phyloP scores from a whole-genome alignment of 1,140 invertebrate genomes.

The Mycetomoellerius zeteki region DNA sequence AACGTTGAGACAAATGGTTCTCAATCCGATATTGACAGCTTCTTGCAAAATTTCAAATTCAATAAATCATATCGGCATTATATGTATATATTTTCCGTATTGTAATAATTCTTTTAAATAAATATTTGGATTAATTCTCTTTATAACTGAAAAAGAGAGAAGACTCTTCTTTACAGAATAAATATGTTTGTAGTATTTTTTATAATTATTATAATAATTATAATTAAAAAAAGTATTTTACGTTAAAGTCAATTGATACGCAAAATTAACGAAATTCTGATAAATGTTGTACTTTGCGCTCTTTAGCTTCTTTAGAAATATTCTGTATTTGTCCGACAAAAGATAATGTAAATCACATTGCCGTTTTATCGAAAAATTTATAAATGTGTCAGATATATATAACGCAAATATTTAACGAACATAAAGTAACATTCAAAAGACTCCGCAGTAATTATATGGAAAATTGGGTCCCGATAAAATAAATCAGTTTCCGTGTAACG shows the following conservation, averaged over 20 bases:
- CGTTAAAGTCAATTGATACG: neutral
- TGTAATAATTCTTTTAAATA: conserved; percentile 33
- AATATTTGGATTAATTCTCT: conserved; percentile 16
- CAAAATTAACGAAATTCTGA: neutral
- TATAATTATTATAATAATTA: neutral
- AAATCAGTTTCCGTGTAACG: too few species aligned
- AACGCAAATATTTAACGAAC: neutral
- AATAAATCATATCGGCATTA: conserved; percentile 11
- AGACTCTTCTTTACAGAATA: neutral
- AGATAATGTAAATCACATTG: neutral
- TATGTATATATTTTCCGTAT: neutral
- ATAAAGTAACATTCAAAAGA: neutral
- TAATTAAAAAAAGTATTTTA: conserved; percentile 7
- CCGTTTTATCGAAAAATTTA: neutral
- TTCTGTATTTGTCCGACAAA: neutral
- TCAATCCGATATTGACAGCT: conserved; percentile 35
- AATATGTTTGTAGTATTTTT: neutral
- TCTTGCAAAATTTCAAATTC: conserved; percentile 16
- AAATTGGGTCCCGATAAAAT: too few species aligned
- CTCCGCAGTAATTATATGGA: too few species aligned
- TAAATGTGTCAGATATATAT: neutral
- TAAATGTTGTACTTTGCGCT: neutral
- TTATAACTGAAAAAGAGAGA: neutral
- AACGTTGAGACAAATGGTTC: conserved; percentile 28
- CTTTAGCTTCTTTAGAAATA: neutral